Evolutionary conservation across 2,797 vertebrate species (phyloP), one percentile per base, ranked within the genome.

Genomic region (Zenarchopterus dispar): DNA sequence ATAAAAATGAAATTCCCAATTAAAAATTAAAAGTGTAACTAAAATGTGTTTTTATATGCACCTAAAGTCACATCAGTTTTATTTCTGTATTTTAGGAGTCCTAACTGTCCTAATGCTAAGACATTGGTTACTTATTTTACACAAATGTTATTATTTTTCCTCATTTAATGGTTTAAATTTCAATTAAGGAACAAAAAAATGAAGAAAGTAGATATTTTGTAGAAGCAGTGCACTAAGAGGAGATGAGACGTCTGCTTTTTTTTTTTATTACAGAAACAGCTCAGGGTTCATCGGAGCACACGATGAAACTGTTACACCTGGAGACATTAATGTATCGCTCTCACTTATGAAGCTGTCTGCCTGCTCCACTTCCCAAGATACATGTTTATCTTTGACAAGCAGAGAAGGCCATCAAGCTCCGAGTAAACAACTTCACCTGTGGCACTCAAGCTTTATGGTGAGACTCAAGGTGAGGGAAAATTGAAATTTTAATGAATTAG

Each of bases 391-490:
- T 84, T 58, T 44, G 33, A 44, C 57, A 43, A 62, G 50, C 41
- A 42, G 44, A 48, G 51, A 67, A 72, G 78, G 82, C 74, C 77
- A 77, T 76, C 61, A 24, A 16, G 73, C 70, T 31, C 28, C 0
- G n/a, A 43, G 43, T 54, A 48, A 75, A 75, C 76, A 21, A 31
- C 67, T 55, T 67, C 48, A 67, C 63, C 49, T 56, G 43, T 60
- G 67, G 52, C 71, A 49, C 44, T 0, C 15, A 9, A 42, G 70
- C 70, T 77, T 73, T 70, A 75, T 66, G 70, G 48, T 22, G 36
- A 67, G 45, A 41, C 36, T 75, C 75, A 82, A 84, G 82, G 82
- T 82, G 77, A 81, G 23, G 44, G 58, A 9, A 82, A 72, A 84
- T 82, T 78, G 64, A 74, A 77, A 75, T 68, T 64, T 52, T 69